Base-by-base conservation (phyloP, 2,797 vertebrate genomes). In the Gymnothorax javanicus region DNA sequence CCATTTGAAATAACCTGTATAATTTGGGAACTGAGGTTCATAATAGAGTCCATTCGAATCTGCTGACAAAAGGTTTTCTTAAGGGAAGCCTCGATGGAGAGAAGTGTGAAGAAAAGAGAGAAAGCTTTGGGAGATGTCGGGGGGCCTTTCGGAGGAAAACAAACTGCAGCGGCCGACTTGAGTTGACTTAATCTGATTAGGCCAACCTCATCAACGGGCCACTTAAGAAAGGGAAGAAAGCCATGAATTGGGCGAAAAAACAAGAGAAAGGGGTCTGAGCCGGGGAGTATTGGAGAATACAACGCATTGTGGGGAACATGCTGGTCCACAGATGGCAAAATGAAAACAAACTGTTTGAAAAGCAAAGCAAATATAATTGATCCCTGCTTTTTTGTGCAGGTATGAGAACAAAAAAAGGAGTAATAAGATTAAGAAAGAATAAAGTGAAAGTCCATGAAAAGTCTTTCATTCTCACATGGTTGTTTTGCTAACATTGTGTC, bases 121-220 rank as follows among this genome's bases (percentile, higher is more conserved):
- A 92, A 94, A 92, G 91, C 94, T 93, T 92, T 89, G 56, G 93
- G 91, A 91, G 91, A 93, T 92, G 91, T 88, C 84, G 56, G 82
- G 90, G 92, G 92, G 73, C 89, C 92, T 91, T 93, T 90, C 90
- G 91, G 90, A 89, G 89, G 90, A 92, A 93, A 94, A 93, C 92
- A 91, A 94, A 95, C 92, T 90, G 89, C 92, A 88, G 33, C 90
- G 89, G 92, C 92, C 92, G 92, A 88, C 91, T 91, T 93, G 93
- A 92, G 91, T 89, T 92, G 91, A 93, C 93, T 92, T 95, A 94
- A 94, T 95, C 94, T 93, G 92, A 94, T 95, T 94, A 95, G 91
- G 91, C 91, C 93, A 91, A 94, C 91, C 93, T 94, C 92, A 94
- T 95, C 94, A 92, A 93, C 88, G 86, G 91, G 83, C 52, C 83